phyloP scores from a whole-genome alignment of 2,113 vertebrate genomes.

The Numenius arquata region DNA sequence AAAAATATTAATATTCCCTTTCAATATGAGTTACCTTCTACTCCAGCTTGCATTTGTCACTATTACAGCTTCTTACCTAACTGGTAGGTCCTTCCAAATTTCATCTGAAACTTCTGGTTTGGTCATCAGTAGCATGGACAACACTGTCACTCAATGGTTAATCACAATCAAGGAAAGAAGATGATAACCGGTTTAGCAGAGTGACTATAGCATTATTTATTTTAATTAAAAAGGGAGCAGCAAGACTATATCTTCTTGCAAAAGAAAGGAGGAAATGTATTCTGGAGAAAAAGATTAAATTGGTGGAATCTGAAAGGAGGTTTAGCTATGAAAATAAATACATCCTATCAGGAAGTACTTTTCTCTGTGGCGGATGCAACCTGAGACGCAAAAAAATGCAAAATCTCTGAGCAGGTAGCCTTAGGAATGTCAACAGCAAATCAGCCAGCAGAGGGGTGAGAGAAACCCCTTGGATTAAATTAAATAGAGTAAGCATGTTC shows the following conservation, averaged over 20 bases:
- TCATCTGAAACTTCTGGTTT: background rate
- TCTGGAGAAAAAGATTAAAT: background rate
- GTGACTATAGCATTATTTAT: background rate
- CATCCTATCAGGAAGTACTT: background rate
- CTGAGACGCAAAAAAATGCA: background rate
- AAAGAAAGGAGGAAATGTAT: background rate
- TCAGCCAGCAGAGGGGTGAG: background rate
- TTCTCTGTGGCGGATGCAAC: background rate
- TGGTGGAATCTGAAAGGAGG: background rate
- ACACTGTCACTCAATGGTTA: background rate
- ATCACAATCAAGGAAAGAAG: background rate
- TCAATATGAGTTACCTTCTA: background rate
- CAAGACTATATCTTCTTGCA: background rate
- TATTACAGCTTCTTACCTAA: background rate
- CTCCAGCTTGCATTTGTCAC: background rate
- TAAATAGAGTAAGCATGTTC: background rate
- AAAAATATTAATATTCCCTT: background rate
- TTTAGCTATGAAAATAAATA: background rate
- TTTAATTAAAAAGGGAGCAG: background rate
- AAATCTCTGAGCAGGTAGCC: conserved; percentile 7
- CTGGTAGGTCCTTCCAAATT: background rate
- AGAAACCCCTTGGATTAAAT: background rate
- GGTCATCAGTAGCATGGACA: background rate
- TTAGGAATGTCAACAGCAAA: background rate
- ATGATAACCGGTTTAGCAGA: background rate